phyloP scores from a whole-genome alignment of 2,888 invertebrate species.

The Augiades crinisus region DNA sequence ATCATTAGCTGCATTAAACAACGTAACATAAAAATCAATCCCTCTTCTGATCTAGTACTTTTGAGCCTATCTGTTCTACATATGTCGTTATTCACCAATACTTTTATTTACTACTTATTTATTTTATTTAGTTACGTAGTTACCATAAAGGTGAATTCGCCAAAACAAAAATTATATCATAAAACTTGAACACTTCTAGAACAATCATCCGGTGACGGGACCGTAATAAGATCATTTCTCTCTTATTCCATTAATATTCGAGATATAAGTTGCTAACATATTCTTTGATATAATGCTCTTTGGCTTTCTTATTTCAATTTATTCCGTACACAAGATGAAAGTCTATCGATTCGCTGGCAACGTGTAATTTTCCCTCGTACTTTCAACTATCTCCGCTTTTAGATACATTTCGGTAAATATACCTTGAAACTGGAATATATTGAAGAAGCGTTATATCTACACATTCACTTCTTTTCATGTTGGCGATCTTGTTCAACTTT shows the following conservation, averaged over 20 bases:
- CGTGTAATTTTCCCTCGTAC: slow-evolving; percentile 4
- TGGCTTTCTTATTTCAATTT: slow-evolving; percentile 13
- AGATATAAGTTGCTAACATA: slow-evolving; percentile 3
- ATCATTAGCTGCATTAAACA: no score
- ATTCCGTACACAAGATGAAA: slow-evolving; percentile 7
- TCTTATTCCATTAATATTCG: slow-evolving; percentile 13
- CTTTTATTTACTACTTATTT: no score
- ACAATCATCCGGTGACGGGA: background rate
- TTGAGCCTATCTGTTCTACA: no score
- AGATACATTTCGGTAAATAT: slow-evolving; percentile 8
- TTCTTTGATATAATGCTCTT: slow-evolving; percentile 3
- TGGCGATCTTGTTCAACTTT: slow-evolving; percentile 5
- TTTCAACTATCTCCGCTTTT: slow-evolving; percentile 15
- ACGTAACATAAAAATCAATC: no score
- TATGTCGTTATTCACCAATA: no score
- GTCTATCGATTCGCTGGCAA: background rate
- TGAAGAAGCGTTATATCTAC: background rate
- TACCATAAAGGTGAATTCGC: background rate
- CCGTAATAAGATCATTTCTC: slow-evolving; percentile 10
- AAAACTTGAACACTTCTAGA: background rate
- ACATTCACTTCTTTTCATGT: slow-evolving; percentile 11
- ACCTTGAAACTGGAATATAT: slow-evolving; percentile 2
- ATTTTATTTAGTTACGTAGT: no score
- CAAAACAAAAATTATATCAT: background rate
- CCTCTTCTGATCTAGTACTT: no score